phyloP scores from a whole-genome alignment of 2,797 vertebrate genomes.

The Acrossocheilus fasciatus region DNA sequence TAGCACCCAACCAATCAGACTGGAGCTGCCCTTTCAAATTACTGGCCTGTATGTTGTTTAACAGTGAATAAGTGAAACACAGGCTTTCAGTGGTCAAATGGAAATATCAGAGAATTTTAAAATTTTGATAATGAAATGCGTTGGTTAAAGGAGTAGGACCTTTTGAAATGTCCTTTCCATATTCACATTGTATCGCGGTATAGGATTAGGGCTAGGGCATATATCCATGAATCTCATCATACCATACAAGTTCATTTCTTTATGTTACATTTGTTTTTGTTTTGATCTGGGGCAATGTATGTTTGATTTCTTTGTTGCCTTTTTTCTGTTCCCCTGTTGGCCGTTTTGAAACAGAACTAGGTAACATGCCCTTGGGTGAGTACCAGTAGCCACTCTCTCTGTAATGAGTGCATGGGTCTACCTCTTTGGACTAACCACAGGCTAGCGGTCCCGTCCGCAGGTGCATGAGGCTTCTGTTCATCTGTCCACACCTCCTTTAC shows the following conservation, averaged over 20 bases:
- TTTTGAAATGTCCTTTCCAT: neutral
- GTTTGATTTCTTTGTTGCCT: slow-evolving; percentile 93
- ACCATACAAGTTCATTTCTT: slow-evolving; percentile 18
- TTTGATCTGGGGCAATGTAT: slow-evolving; percentile 75
- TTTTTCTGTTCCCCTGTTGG: slow-evolving; percentile 80
- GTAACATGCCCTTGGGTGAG: slow-evolving; percentile 95
- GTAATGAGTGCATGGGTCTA: slow-evolving; percentile 88
- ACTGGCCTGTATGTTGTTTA: too few species aligned
- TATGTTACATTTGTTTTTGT: slow-evolving; percentile 9
- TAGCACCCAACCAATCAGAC: too few species aligned
- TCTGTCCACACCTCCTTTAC: slow-evolving; percentile 61
- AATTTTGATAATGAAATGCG: neutral
- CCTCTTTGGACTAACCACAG: slow-evolving; percentile 77
- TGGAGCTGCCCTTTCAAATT: too few species aligned
- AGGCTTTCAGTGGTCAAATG: neutral
- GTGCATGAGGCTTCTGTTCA: slow-evolving; percentile 80
- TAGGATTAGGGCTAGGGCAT: neutral
- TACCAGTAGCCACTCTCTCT: slow-evolving; percentile 80
- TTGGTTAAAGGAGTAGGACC: neutral
- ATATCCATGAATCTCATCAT: neutral
- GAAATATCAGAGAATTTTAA: neutral
- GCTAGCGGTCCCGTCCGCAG: slow-evolving; percentile 68
- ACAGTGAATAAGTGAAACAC: too few species aligned
- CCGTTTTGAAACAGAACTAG: slow-evolving; percentile 94
- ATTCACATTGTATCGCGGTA: neutral